phyloP scores from a whole-genome alignment of 2,888 invertebrate species.

The Agrotis ipsilon region DNA sequence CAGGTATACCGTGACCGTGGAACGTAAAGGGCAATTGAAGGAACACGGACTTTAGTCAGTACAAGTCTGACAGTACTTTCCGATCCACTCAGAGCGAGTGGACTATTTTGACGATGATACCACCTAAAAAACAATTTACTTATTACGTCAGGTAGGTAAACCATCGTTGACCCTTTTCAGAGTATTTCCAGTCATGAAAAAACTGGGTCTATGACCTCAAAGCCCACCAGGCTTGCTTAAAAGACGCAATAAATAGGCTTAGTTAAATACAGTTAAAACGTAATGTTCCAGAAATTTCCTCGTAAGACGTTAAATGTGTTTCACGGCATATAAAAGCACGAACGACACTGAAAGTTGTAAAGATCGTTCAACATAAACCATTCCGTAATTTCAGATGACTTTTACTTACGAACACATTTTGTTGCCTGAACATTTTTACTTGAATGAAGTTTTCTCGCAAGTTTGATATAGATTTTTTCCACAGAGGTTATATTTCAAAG shows the following conservation, averaged over 20 bases:
- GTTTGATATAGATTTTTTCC: not conserved
- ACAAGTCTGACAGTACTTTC: too few species aligned
- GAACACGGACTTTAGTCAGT: too few species aligned
- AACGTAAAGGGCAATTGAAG: too few species aligned
- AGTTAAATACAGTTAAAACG: slow-evolving; percentile 44
- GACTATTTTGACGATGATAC: too few species aligned
- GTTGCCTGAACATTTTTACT: not conserved
- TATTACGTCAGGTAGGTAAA: not conserved
- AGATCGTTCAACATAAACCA: slow-evolving; percentile 28
- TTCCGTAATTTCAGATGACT: slow-evolving; percentile 15
- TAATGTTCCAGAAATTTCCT: slow-evolving; percentile 52
- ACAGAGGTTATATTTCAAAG: not conserved
- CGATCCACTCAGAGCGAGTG: too few species aligned
- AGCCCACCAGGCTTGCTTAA: slow-evolving; percentile 33
- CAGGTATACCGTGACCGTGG: too few species aligned
- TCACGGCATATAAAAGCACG: slow-evolving; percentile 46
- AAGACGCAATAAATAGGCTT: slow-evolving; percentile 30
- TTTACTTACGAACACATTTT: not conserved
- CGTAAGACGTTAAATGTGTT: slow-evolving; percentile 43
- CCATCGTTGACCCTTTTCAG: not conserved
- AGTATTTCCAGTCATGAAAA: not conserved
- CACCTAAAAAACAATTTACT: too few species aligned
- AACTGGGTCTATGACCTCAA: not conserved
- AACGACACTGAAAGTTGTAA: slow-evolving; percentile 41
- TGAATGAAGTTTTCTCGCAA: not conserved